Conservation (phyloP, 1,140 invertebrate genomes). For the Brachionus rubens region DNA sequence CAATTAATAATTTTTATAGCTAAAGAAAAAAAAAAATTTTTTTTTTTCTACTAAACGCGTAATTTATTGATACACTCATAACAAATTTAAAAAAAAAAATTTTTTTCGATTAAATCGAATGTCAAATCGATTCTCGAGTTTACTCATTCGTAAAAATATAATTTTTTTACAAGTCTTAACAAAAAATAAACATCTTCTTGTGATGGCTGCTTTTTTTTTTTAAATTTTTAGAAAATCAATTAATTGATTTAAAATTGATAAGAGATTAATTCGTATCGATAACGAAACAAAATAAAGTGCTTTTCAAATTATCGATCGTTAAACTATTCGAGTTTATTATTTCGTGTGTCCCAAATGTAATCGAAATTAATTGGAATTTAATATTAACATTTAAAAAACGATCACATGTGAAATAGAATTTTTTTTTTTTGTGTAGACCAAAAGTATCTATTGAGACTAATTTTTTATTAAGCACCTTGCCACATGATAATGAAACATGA, state of each 20-base stretch:
- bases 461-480: not conserved
- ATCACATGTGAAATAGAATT: no score
- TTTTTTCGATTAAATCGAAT: not conserved
- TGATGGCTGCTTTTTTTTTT: constrained; percentile 4
- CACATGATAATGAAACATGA: constrained; percentile 21
- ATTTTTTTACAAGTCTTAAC: no score
- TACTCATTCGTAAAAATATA: not conserved
- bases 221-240: no score
- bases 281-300: constrained; percentile 20
- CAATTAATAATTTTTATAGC: no score
- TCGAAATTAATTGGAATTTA: constrained; percentile 25
- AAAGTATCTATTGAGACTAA: not conserved
- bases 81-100: not conserved
- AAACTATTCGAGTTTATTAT: no score
- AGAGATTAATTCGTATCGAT: constrained; percentile 31
- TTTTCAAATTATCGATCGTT: constrained; percentile 14
- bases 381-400: constrained; percentile 14
- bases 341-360: constrained; percentile 18
- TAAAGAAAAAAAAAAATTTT: no score
- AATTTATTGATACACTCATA: not conserved
- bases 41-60: no score
- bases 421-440: no score
- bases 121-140: not conserved
- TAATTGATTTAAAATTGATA: constrained; percentile 29
- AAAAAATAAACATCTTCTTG: constrained; percentile 27